Evolutionary conservation across 2,113 vertebrate species (phyloP).

Genomic region (Erythrocercus mccallii): DNA sequence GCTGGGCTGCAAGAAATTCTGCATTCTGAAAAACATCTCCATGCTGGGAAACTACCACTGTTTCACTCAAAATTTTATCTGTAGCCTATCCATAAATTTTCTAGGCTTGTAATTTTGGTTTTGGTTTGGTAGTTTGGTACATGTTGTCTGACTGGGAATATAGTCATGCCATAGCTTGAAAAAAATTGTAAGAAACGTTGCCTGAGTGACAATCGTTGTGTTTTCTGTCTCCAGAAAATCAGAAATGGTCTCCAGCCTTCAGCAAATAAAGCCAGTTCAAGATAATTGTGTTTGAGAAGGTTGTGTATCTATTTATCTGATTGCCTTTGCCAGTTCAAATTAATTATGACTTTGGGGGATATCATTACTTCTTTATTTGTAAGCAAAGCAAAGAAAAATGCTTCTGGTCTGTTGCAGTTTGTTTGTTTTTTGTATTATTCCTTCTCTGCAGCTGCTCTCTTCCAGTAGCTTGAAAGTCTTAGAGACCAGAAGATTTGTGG

Average conservation of each 20-base stretch:
- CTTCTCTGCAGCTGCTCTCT: slow-evolving; percentile 59
- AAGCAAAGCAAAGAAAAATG: slow-evolving; percentile 1
- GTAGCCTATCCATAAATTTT: neutral
- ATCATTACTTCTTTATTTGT: neutral
- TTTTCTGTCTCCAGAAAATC: neutral
- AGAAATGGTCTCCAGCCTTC: neutral
- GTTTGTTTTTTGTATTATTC: slow-evolving; percentile 57
- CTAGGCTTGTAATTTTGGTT: neutral
- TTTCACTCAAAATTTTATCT: neutral
- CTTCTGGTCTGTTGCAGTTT: neutral
- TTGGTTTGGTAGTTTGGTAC: neutral
- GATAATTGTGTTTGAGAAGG: neutral
- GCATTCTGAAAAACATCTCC: neutral
- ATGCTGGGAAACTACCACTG: neutral
- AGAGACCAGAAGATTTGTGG: slow-evolving; percentile 37
- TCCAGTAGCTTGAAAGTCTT: slow-evolving; percentile 29
- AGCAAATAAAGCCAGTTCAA: neutral
- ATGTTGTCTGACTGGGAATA: neutral
- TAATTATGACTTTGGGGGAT: neutral
- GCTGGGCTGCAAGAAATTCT: neutral
- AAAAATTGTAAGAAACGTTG: neutral
- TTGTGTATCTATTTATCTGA: neutral
- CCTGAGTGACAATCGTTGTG: neutral
- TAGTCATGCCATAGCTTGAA: neutral
- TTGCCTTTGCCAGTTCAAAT: neutral